Base-by-base conservation (phyloP, 1,140 invertebrate species). In the Lepeophtheirus salmonis region DNA sequence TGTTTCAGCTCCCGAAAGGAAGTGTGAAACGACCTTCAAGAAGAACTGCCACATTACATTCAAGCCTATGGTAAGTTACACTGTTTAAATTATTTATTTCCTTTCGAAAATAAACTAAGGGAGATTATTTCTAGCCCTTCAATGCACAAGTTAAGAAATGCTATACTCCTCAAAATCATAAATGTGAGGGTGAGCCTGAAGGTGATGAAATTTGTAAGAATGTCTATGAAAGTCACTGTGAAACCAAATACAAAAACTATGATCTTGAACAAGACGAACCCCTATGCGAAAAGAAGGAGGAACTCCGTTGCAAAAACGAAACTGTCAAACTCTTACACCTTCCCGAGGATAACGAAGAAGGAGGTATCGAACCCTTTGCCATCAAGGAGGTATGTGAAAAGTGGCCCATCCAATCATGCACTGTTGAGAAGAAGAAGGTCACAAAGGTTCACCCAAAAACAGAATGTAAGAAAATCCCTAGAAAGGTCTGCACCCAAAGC, bases 31-130 rank as follows among this genome's bases (percentile, higher is more conserved):
- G 14, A 60, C 41, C n/a, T 60, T 53, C 23, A 16, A 60, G n/a
- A 60, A 60, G 48, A 60, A 60, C 16, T 60, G 57, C 49, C 57
- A 60, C 23, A 60, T 60, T 30, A 50, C 48, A 13, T 60, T 52
- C 49, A 50, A 60, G 17, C 57, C 57, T 14, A 22, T 50, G 30
- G 57, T 57, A 25, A 30, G 55, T n/a, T 41, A 6, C 30, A 41
- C n/a, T 41, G n/a, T 41, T 10, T 41, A 41, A 41, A 41, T 41
- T 41, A 41, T 6, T 41, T 41, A 41, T 10, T 41, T 41, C 30
- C 30, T 41, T 41, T 41, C 6, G n/a, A 41, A 41, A 41, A 10
- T 41, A 41, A 41, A 10, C 30, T 41, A 41, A 10, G 6, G 6
- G 30, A 10, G 30, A 41, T n/a, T 41, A 41, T 41, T 41, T 41